These are phyloP conservation scores for Cactoblastis cactorum DNA, from an alignment of 2,888 invertebrate genomes.

Conservation along the genomic window DNA sequence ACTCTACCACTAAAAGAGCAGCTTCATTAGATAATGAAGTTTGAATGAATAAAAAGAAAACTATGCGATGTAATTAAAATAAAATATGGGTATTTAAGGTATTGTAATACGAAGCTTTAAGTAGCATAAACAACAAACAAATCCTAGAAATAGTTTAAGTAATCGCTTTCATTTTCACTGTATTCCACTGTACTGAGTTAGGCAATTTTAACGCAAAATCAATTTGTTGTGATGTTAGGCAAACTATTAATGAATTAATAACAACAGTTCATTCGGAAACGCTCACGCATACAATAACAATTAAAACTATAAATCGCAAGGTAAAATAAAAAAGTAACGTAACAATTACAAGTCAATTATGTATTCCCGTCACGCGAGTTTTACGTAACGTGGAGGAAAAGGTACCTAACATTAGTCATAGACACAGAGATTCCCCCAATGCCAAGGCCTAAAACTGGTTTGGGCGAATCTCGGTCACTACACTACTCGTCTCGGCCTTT, in stretches of 20 bases:
- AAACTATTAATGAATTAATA: neutral
- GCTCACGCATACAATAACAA: neutral
- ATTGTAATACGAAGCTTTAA: too few relatives aligned
- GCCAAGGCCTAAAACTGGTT: constrained; percentile 11
- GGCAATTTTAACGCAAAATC: neutral
- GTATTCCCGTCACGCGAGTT: constrained; percentile 6
- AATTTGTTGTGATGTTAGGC: neutral
- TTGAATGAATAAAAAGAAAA: too few relatives aligned
- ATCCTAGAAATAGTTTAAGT: too few relatives aligned
- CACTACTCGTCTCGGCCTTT: neutral
- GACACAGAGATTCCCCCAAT: constrained; percentile 5
- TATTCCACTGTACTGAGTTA: neutral
- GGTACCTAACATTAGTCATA: constrained; percentile 1
- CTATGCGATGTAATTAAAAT: too few relatives aligned
- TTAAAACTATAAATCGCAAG: neutral
- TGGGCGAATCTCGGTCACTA: constrained; percentile 6
- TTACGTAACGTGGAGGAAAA: constrained; percentile 9
- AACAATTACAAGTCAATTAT: constrained; percentile 3
- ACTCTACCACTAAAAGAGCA: too few relatives aligned
- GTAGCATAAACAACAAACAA: too few relatives aligned
- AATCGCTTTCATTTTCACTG: too few relatives aligned
- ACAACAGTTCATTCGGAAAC: neutral
- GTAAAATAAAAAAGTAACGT: neutral
- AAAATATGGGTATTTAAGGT: too few relatives aligned
- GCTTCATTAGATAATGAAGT: too few relatives aligned